Evolutionary conservation across 2,797 vertebrate genomes (phyloP), one percentile per base, ranked within the genome.

Genomic region (Myotis daubentonii): DNA sequence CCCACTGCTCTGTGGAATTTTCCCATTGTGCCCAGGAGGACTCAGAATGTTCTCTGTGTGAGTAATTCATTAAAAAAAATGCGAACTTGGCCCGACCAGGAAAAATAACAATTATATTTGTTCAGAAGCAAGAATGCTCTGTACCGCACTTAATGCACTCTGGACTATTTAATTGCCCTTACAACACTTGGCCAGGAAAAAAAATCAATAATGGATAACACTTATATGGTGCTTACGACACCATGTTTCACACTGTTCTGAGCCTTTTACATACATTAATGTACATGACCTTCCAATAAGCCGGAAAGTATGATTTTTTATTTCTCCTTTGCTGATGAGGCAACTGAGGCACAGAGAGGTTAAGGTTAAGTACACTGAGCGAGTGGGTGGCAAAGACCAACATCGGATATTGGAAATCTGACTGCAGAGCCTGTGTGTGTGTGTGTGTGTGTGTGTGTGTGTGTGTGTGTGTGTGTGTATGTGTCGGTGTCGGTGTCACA

Each of bases 161-260:
- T 25, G 28, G 80, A 41, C 60, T n/a, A 30, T 62, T 68, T 72
- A 33, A 74, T 91, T 22, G 41, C 65, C 62, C 8, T 80, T 30
- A 12, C 16, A 41, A 83, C 47, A 49, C 22, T 33, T 47, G 19
- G 33, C n/a, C 76, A 17, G 84, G 38, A 71, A 41, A 30, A 30
- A 70, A 72, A 66, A 89, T 87, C 92, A 82, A 47, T 96, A 88
- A 86, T 87, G 65, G 55, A 1, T 71, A 81, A 76, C 95, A 83
- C 87, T 95, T 96, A 70, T 10, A 36, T 66, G 86, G 49, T 53
- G 83, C 92, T 95, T 92, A 4, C 20, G 2, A 1, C 1, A 15
- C 22, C 66, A 2, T 17, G 55, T 44, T 30, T 88, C n/a, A n/a
- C 20, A 9, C 30, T 4, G 3, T 5, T 41, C 33, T 8, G 36